Percentiles rank a stretch among this genome's conserved stretches.
These are phyloP conservation scores for Meiosimyza platycephala DNA, from an alignment of 2,888 invertebrate genomes.

Conservation along the genomic window DNA sequence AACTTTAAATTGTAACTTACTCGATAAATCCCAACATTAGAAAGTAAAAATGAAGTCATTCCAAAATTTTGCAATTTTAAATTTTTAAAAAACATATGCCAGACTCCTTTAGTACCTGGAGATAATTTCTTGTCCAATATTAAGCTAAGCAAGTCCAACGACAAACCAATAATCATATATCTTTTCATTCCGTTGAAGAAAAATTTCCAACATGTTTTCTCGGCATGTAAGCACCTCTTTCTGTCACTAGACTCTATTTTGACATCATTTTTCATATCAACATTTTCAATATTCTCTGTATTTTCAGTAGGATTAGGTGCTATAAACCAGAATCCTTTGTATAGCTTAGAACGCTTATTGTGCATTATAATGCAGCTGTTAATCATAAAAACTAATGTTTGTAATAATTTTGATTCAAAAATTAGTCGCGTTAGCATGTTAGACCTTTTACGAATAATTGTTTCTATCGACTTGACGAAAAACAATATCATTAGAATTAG, in stretches of 20 bases:
- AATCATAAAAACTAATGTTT: conserved; percentile 57
- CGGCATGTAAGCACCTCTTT: conserved; percentile 36
- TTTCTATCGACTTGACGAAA: conserved; percentile 50
- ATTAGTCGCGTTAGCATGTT: conserved; percentile 47
- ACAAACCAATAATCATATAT: conserved; percentile 50
- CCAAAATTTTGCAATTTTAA: conserved; percentile 36
- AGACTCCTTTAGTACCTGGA: not conserved
- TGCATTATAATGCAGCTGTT: conserved; percentile 55
- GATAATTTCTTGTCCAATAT: conserved; percentile 40
- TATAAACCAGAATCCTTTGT: conserved; percentile 57
- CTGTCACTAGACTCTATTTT: not conserved
- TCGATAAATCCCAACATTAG: conserved; percentile 57
- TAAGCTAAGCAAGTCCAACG: conserved; percentile 51
- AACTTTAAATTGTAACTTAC: conserved; percentile 46
- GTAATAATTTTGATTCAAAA: conserved; percentile 45
- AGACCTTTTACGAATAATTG: conserved; percentile 46
- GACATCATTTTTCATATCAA: not conserved
- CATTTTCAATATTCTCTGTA: not conserved
- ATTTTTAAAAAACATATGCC: conserved; percentile 20
- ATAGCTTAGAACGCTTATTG: conserved; percentile 44
- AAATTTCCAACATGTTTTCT: conserved; percentile 39
- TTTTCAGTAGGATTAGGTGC: conserved; percentile 38
- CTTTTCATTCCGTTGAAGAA: conserved; percentile 50
- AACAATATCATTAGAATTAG: not conserved
- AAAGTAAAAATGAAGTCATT: conserved; percentile 51